Conservation (phyloP, 2,113 vertebrate genomes). For the Tringa solitaria region DNA sequence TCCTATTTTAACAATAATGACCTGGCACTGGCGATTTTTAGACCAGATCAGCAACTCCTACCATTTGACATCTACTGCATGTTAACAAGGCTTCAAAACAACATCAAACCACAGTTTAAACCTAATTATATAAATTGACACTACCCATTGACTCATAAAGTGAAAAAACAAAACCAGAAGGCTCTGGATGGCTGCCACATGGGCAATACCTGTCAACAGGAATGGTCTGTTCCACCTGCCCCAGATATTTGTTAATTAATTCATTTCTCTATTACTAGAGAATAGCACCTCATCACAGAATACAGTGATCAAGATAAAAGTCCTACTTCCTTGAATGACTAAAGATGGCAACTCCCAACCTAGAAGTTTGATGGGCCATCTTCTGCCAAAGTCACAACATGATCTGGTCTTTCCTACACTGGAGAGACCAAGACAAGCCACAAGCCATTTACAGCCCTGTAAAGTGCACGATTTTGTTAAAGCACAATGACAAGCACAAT, state of each 20-base stretch:
- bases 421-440: not conserved
- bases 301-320: not conserved
- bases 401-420: not conserved
- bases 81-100: not conserved
- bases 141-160: not conserved
- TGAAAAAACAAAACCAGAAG: not conserved
- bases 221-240: not conserved
- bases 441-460: not conserved
- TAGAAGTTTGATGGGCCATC: not conserved
- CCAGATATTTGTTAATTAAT: not conserved
- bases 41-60: not conserved
- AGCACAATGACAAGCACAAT: not conserved
- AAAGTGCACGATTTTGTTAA: not conserved
- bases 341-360: not conserved
- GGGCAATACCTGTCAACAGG: not conserved
- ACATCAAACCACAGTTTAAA: not conserved
- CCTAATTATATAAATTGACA: not conserved
- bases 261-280: not conserved
- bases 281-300: not conserved
- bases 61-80: not conserved
- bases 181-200: not conserved
- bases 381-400: not conserved
- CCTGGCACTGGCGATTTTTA: not conserved
- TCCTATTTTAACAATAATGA: not conserved
- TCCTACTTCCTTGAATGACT: not conserved